Evolutionary conservation across 2,888 invertebrate genomes (phyloP).

Genomic region (Chelonus formosanus): DNA sequence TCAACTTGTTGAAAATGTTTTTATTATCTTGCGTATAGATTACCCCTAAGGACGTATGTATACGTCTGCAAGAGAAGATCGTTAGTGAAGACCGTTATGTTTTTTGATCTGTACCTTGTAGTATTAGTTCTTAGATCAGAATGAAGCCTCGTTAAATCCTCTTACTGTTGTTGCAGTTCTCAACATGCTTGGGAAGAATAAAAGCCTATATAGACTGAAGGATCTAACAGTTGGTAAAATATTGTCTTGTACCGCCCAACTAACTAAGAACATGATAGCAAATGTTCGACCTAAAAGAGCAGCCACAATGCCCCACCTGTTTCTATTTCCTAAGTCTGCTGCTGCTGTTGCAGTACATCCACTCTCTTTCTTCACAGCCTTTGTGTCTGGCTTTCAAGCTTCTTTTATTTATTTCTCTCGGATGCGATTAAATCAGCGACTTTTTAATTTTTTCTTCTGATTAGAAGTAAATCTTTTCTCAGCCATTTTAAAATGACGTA

Average conservation of each 20-base stretch:
- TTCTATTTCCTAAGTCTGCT: constrained; percentile 16
- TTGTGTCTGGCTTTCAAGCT: too few relatives aligned
- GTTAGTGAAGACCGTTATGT: constrained; percentile 11
- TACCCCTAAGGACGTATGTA: too few relatives aligned
- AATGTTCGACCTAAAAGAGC: constrained; percentile 19
- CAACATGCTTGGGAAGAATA: too few relatives aligned
- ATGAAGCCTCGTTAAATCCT: constrained; percentile 30
- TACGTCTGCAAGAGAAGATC: not conserved
- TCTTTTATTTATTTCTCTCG: too few relatives aligned
- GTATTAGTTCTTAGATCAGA: constrained; percentile 10
- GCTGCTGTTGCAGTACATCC: too few relatives aligned
- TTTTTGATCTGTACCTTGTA: constrained; percentile 9
- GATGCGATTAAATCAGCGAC: too few relatives aligned
- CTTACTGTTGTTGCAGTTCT: not conserved
- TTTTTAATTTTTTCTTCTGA: too few relatives aligned
- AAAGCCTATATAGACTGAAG: not conserved
- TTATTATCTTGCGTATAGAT: too few relatives aligned
- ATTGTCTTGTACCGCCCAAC: constrained; percentile 30
- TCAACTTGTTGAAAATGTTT: too few relatives aligned
- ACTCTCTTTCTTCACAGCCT: constrained; percentile 11
- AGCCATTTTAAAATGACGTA: too few relatives aligned
- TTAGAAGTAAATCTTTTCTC: too few relatives aligned
- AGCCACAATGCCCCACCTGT: constrained; percentile 30
- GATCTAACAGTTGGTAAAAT: constrained; percentile 28
- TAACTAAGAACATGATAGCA: constrained; percentile 26